Conservation (phyloP, 92 coral and sea anemone species). For the Diadumene lineata region DNA sequence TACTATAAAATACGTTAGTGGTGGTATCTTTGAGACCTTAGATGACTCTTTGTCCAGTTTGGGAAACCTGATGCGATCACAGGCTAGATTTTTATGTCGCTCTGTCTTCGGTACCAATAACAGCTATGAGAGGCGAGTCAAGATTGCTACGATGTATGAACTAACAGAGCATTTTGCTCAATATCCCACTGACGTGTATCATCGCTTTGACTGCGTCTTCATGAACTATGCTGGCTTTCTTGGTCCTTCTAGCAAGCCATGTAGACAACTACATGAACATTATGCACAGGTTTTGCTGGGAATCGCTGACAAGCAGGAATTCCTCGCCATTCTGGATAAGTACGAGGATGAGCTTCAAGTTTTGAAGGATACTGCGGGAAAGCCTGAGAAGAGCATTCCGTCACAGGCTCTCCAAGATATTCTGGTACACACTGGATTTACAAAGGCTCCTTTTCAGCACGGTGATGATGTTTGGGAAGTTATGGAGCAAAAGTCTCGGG, state of each 20-base stretch:
- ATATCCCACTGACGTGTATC: slow-evolving; percentile 59
- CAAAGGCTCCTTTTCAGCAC: slow-evolving; percentile 53
- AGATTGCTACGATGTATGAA: slow-evolving; percentile 55
- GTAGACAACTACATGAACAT: slow-evolving; percentile 60
- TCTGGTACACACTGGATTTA: slow-evolving; percentile 12
- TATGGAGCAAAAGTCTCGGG: slow-evolving; percentile 68
- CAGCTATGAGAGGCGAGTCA: slow-evolving; percentile 57
- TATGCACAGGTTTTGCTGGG: slow-evolving; percentile 66
- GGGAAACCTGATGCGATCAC: slow-evolving; percentile 30
- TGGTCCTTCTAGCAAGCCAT: slow-evolving; percentile 72
- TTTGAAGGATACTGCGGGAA: slow-evolving; percentile 6
- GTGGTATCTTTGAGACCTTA: slow-evolving; percentile 8
- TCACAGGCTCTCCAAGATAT: slow-evolving; percentile 12
- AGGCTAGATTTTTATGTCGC: slow-evolving; percentile 24
- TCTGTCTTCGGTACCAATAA: slow-evolving; percentile 55
- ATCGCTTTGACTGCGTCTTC: slow-evolving; percentile 76
- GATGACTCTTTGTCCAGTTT: slow-evolving; percentile 17
- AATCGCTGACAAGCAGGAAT: slow-evolving; percentile 37
- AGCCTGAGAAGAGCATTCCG: slow-evolving; percentile 21
- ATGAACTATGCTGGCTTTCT: slow-evolving; percentile 72
- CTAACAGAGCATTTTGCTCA: slow-evolving; percentile 78
- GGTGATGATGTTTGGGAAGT: slow-evolving; percentile 83
- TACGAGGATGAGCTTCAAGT: slow-evolving; percentile 49
- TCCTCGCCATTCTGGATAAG: slow-evolving; percentile 17
- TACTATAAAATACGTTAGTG: slow-evolving; percentile 13